Base-by-base conservation (phyloP, 2,888 invertebrate genomes). In the Cephus sareptanus region DNA sequence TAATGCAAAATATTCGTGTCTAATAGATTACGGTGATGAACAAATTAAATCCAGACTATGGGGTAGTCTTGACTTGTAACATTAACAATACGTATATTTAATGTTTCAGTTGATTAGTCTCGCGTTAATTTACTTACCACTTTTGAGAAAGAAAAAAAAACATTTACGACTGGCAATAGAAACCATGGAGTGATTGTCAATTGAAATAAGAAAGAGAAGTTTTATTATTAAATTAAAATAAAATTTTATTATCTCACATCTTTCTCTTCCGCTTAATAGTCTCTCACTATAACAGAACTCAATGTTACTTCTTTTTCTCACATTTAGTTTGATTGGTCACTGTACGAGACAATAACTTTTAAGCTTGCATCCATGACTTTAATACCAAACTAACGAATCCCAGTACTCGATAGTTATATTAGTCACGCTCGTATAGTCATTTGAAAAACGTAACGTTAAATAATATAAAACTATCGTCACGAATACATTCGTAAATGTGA, bases 181-280 rank as follows among this genome's bases (percentile, higher is more conserved):
- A 23, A 56, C 56, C 56, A 56, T 23, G 23, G 6, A 56, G 23
- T 56, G 56, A 56, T 56, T 56, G 56, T 56, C 56, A 56, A 56
- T 23, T 23, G 56, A 56, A 56, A 56, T 56, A 56, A 56, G 40
- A 40, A 40, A 33, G 31, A 31, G 71, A 15, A 71, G 71, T 68
- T 77, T 76, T 77, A 83, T 79, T 84, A 82, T 85, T 85, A 86
- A 87, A 87, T 85, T 86, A 86, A 87, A 87, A 86, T 87, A 87
- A 82, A 77, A 81, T 87, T 85, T 85, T 85, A 85, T 87, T 87
- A 86, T 84, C 81, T 87, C 84, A 84, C 83, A 82, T 84, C 56
- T 56, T 56, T 56, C 56, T 40, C 40, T 40, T 15, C 15, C 15
- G 23, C 23, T 56, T 56, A 56, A 23, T 23, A 56, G 56, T 56